Evolutionary conservation across 2,797 vertebrate species (phyloP).

Genomic region (Decapterus maruadsi): DNA sequence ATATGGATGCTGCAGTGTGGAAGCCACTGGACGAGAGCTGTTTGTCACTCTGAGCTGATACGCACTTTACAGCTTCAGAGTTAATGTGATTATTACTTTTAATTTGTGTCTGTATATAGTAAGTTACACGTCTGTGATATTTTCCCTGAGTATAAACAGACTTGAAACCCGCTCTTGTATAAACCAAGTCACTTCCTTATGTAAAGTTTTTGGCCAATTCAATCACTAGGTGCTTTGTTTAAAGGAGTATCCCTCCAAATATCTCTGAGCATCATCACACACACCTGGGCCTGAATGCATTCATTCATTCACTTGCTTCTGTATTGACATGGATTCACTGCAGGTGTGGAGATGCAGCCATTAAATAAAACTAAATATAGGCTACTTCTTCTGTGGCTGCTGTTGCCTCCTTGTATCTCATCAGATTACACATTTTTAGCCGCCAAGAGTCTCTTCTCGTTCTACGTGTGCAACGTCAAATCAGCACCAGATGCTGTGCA

Average conservation of each 20-base stretch:
- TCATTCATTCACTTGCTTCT: too few species aligned
- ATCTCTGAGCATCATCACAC: not conserved
- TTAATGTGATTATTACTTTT: slow-evolving; percentile 63
- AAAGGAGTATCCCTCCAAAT: not conserved
- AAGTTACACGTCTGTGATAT: slow-evolving; percentile 24
- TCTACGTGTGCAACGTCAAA: not conserved
- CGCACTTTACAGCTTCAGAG: slow-evolving; percentile 31
- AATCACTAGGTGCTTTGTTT: not conserved
- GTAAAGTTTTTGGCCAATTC: not conserved
- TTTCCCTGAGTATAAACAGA: slow-evolving; percentile 8
- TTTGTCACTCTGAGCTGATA: slow-evolving; percentile 27
- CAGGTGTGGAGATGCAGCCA: not conserved
- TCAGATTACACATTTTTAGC: not conserved
- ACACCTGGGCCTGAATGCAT: too few species aligned
- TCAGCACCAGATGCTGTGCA: not conserved
- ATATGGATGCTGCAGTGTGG: slow-evolving; percentile 39
- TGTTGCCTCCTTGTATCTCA: not conserved
- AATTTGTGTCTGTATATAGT: slow-evolving; percentile 43
- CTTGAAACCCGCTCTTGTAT: slow-evolving; percentile 16
- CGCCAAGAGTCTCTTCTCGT: not conserved
- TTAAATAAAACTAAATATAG: too few species aligned
- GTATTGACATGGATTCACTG: not conserved
- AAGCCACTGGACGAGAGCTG: slow-evolving; percentile 20
- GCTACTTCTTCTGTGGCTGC: not conserved
- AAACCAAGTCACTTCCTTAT: slow-evolving; percentile 21